Conservation (phyloP, 2,113 vertebrate species). For the Colaptes auratus region DNA sequence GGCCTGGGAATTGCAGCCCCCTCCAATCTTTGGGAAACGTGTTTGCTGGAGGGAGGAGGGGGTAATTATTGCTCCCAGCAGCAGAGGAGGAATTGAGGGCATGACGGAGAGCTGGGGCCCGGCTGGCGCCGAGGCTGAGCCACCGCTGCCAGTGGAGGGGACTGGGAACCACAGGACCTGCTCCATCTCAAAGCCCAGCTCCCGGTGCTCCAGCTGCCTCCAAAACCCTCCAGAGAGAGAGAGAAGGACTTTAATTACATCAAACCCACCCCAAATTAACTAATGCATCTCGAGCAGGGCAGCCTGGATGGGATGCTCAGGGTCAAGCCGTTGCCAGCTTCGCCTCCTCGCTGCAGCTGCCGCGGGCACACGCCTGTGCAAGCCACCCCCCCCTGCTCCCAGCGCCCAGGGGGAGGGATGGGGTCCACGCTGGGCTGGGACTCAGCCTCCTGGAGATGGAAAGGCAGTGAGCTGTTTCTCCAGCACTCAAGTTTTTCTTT, state of each 20-base stretch:
- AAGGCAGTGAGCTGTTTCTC: neutral
- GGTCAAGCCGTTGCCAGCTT: accelerated
- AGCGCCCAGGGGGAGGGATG: accelerated
- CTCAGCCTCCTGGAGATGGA: neutral
- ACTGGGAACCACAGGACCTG: accelerated
- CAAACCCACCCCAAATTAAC: accelerated
- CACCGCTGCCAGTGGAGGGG: accelerated
- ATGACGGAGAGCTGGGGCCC: accelerated
- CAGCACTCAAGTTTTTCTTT: neutral
- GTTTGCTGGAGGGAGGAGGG: neutral
- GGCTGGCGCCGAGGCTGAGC: neutral
- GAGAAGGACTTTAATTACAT: neutral
- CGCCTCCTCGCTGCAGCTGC: accelerated
- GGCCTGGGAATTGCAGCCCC: neutral
- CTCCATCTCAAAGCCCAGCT: neutral
- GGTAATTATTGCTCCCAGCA: neutral
- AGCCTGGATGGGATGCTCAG: accelerated
- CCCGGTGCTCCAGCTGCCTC: neutral
- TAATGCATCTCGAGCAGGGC: accelerated
- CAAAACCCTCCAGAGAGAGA: neutral
- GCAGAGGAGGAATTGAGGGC: neutral
- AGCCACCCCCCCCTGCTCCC: accelerated
- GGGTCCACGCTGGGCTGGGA: accelerated
- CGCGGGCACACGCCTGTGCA: accelerated
- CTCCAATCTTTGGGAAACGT: neutral